Evolutionary conservation across 2,888 invertebrate species (phyloP).

Genomic region (Oscheius sp.): DNA sequence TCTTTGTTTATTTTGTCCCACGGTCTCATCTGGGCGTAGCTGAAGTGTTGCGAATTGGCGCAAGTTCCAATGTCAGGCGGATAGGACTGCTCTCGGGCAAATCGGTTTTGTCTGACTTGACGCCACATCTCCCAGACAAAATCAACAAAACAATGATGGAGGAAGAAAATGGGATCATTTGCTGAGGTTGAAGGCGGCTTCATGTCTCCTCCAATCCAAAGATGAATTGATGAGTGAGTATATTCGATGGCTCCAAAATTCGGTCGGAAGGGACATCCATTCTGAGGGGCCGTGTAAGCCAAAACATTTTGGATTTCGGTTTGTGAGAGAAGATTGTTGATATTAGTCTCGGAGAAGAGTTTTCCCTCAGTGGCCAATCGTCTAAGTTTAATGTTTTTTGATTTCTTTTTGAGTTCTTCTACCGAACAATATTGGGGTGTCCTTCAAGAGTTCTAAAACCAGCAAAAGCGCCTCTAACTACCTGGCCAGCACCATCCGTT

Average conservation of each 20-base stretch:
- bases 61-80: slow-evolving; percentile 65
- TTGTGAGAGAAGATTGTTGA: slow-evolving; percentile 62
- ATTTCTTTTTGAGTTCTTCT: background rate
- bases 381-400: slow-evolving; percentile 18
- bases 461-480: slow-evolving; percentile 59
- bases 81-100: slow-evolving; percentile 63
- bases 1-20: slow-evolving; percentile 67
- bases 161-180: slow-evolving; percentile 64
- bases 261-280: slow-evolving; percentile 65
- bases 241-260: slow-evolving; percentile 69
- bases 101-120: slow-evolving; percentile 61
- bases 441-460: slow-evolving; percentile 65
- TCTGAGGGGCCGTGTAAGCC: slow-evolving; percentile 65
- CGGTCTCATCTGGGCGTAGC: slow-evolving; percentile 66
- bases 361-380: slow-evolving; percentile 56
- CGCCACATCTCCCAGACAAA: slow-evolving; percentile 68
- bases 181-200: slow-evolving; percentile 62
- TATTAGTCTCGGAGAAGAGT: slow-evolving; percentile 62
- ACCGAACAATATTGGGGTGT: slow-evolving; percentile 56
- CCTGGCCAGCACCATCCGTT: slow-evolving; percentile 54
- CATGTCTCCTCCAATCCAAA: slow-evolving; percentile 69
- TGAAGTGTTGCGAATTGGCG: slow-evolving; percentile 68
- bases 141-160: slow-evolving; percentile 68
- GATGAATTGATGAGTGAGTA: slow-evolving; percentile 65
- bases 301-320: slow-evolving; percentile 65